Conservation (phyloP, 2,797 vertebrate species). For the Ataeniobius toweri region DNA sequence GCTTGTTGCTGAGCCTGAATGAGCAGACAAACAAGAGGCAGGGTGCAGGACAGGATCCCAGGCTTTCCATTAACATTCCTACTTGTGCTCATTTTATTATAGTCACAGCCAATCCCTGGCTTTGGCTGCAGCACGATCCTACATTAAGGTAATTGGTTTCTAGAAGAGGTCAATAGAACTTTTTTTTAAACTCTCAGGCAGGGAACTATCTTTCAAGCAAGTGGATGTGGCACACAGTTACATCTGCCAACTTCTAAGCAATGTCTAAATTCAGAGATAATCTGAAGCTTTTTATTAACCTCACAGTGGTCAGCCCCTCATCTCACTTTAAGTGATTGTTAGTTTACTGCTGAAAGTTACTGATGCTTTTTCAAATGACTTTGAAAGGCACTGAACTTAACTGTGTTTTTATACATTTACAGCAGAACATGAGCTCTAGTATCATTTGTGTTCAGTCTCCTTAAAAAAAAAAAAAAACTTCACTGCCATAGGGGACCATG, state of each 20-base stretch:
- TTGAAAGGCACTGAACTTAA: conserved; percentile 3
- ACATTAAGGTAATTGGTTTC: conserved; percentile 69
- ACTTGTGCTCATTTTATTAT: conserved; percentile 47
- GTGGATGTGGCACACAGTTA: conserved; percentile 12
- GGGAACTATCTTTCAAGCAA: conserved; percentile 29
- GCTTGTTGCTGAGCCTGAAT: conserved; percentile 44
- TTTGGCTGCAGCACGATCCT: conserved; percentile 33
- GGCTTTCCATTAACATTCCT: conserved; percentile 67
- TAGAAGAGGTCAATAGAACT: conserved; percentile 53
- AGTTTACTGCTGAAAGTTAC: conserved; percentile 4
- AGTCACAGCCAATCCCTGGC: conserved; percentile 31
- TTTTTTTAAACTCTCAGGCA: conserved; percentile 46
- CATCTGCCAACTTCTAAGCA: conserved; percentile 37
- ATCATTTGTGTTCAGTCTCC: conserved; percentile 8
- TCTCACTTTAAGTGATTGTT: neutral
- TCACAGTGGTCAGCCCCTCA: conserved; percentile 2
- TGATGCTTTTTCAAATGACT: conserved; percentile 3
- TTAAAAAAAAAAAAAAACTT: conserved; percentile 1
- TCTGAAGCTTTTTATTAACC: conserved; percentile 6
- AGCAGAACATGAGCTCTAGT: neutral
- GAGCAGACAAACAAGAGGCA: conserved; percentile 41
- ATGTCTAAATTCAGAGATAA: conserved; percentile 35
- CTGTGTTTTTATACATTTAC: neutral
- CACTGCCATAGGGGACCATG: conserved; percentile 21
- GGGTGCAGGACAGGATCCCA: conserved; percentile 39